Evolutionary conservation across 1,140 invertebrate genomes (phyloP), one percentile per base, ranked within the genome.

Genomic region (Cryptotermes secundus): DNA sequence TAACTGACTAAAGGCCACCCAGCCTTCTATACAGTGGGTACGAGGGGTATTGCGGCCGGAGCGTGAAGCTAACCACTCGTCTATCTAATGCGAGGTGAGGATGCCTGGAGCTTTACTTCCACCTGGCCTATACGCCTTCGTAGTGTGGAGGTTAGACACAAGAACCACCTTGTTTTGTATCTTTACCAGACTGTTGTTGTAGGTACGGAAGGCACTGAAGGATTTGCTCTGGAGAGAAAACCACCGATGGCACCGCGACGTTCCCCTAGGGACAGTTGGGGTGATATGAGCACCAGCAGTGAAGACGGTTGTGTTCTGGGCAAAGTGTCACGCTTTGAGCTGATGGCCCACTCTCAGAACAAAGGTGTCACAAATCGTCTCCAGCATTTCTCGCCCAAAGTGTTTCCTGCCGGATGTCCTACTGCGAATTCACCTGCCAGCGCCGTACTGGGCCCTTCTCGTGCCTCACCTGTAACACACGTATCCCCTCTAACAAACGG

Each of bases 381-480:
- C 0, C 59, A 72, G 59, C 59, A 72, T n/a, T 72, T 85, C n/a
- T 96, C 94, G 0, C 95, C 95, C 0, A 96, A 96, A 89, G 95
- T 96, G 2, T 96, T 96, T 87, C 93, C 93, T 38, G 91, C 94
- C 0, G 95, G 95, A 87, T 93, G 94, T n/a, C 88, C 95, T 34
- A 96, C 95, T 7, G 94, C 95, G 0, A 96, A 94, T 86, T 95
- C 94, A 10, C 95, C 95, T 4, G 95, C 95, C 0, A 95, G 94
- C 89, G 95, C 95, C 86, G 95, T 96, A 0, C 89, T 96, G 14
- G 95, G 90, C 0, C 88, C 88, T 9, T 36, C 38, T 3, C 79
- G 65, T 42, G 24, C 80, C 1, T 34, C 81, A 14, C 1, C 81
- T 4, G 35, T 31, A 19, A n/a, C n/a, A n/a, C n/a, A n/a, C n/a